Conservation (phyloP, 2,113 vertebrate species). For the Gymnocephalus cernua region DNA sequence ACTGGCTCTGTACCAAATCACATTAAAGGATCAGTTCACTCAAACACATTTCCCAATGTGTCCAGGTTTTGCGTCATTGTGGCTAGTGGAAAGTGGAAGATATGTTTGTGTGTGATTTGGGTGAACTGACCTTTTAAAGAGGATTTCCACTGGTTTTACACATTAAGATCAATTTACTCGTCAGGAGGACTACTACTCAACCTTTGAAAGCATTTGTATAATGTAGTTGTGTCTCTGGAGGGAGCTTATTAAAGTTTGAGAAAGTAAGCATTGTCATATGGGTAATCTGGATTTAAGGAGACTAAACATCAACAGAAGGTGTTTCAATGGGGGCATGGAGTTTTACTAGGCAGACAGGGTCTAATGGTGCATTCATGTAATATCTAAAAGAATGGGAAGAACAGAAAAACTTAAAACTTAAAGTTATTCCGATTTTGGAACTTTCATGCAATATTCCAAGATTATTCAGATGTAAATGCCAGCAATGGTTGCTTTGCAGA, state of each 20-base stretch:
- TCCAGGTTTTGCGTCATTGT: neutral
- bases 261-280: neutral
- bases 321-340: neutral
- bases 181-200: neutral
- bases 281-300: neutral
- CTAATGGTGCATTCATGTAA: neutral
- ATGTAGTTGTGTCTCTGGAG: neutral
- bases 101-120: neutral
- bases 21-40: neutral
- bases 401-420: neutral
- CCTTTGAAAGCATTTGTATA: too few species aligned
- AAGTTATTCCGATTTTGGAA: neutral
- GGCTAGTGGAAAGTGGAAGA: neutral
- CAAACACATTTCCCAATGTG: neutral
- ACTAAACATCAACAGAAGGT: neutral
- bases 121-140: neutral
- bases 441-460: neutral
- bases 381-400: neutral
- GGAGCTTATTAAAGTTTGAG: neutral
- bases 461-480: neutral
- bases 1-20: neutral
- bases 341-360: neutral
- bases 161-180: neutral
- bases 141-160: neutral
- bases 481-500: neutral